Evolutionary conservation across 2,113 vertebrate species (phyloP).

Genomic region (Lagopus muta): DNA sequence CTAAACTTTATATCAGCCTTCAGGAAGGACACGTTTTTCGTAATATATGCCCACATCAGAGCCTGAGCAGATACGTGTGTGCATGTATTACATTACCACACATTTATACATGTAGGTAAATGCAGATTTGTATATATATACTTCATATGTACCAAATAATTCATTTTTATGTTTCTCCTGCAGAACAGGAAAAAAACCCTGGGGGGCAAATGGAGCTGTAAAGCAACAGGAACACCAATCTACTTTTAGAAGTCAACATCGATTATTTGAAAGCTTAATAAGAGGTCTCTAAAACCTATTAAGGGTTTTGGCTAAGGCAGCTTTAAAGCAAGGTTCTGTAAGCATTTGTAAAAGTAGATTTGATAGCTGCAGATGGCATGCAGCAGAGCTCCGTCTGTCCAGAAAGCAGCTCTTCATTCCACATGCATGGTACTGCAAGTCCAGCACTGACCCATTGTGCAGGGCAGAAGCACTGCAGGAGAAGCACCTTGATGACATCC

Average conservation of each 20-base stretch:
- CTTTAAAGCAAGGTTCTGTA: conserved; percentile 16
- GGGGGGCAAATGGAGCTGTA: background rate
- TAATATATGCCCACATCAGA: background rate
- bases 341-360: conserved; percentile 38
- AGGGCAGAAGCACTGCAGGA: background rate
- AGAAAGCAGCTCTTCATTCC: background rate
- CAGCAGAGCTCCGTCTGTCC: conserved; percentile 16
- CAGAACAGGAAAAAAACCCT: background rate
- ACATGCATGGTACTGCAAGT: rapidly evolving
- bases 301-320: conserved; percentile 43
- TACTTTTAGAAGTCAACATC: background rate
- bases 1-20: background rate
- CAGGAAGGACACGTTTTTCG: background rate
- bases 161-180: background rate
- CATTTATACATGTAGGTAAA: background rate
- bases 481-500: background rate
- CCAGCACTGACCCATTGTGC: background rate
- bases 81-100: too few relatives aligned
- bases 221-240: background rate
- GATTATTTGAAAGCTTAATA: background rate
- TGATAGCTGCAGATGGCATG: conserved; percentile 47
- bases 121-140: background rate
- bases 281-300: conserved; percentile 55
- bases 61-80: background rate
- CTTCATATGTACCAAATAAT: background rate